These are phyloP conservation scores for Willisornis vidua DNA, from an alignment of 2,113 vertebrate genomes.

Conservation along the genomic window DNA sequence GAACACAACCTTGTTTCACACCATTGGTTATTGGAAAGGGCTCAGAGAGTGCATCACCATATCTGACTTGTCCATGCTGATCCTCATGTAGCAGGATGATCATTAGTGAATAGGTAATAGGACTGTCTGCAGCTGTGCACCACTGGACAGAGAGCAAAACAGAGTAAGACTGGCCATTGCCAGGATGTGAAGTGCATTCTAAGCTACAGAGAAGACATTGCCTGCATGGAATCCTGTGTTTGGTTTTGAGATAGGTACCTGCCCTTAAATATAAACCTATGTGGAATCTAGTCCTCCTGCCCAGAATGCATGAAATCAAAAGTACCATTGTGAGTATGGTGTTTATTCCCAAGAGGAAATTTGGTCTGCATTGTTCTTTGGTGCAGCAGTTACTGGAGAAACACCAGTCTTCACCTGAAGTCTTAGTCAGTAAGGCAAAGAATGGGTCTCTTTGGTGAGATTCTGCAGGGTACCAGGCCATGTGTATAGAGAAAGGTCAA, in stretches of 20 bases:
- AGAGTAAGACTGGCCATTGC: background rate
- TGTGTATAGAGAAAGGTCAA: background rate
- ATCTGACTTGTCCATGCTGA: too few species aligned
- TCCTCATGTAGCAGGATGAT: too few species aligned
- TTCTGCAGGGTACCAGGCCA: background rate
- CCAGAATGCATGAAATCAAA: background rate
- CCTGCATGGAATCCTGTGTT: background rate
- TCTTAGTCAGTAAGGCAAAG: background rate
- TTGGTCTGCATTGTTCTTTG: background rate
- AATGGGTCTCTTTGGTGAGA: background rate
- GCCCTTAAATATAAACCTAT: background rate
- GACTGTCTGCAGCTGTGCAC: background rate
- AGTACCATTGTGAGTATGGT: background rate
- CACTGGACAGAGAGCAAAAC: background rate
- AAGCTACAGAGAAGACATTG: background rate
- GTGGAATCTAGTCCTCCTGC: background rate
- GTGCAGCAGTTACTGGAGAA: background rate
- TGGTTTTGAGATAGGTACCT: background rate
- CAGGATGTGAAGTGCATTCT: background rate
- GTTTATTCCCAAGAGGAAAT: background rate
- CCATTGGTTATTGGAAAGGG: too few species aligned
- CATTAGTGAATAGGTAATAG: background rate
- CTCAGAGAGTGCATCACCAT: too few species aligned
- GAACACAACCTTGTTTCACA: too few species aligned
- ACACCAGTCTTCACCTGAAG: background rate